phyloP scores from a whole-genome alignment of 2,888 invertebrate species.

The Aphidoletes aphidimyza region DNA sequence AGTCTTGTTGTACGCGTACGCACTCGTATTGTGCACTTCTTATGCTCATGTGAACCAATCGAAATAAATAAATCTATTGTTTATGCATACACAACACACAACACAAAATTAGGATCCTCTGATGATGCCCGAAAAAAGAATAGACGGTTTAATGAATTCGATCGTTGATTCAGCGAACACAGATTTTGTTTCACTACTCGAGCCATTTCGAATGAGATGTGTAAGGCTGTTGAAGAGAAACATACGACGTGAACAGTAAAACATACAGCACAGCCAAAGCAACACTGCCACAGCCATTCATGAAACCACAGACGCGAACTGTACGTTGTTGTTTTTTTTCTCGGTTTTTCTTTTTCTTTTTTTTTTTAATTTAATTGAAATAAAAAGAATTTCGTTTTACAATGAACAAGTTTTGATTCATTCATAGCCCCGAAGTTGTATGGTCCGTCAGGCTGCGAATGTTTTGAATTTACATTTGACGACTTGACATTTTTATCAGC shows the following conservation, averaged over 20 bases:
- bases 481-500: slow-evolving; percentile 44
- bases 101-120: slow-evolving; percentile 48
- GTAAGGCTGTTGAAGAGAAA: background rate
- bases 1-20: background rate
- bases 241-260: background rate
- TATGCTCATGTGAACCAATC: slow-evolving; percentile 27
- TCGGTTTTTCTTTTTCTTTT: background rate
- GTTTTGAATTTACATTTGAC: slow-evolving; percentile 47
- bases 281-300: background rate
- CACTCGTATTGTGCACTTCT: background rate
- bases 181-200: background rate
- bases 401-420: slow-evolving; percentile 38
- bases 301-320: slow-evolving; percentile 5
- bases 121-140: slow-evolving; percentile 1
- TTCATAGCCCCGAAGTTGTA: background rate
- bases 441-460: background rate
- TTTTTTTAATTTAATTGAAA: background rate
- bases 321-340: background rate
- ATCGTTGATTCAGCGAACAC: background rate
- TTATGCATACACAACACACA: slow-evolving; percentile 13
- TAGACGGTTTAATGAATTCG: slow-evolving; percentile 52
- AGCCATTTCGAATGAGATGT: background rate
- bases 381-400: background rate
- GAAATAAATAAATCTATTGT: slow-evolving; percentile 51
- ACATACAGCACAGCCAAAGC: background rate